These are phyloP conservation scores for Uria lomvia DNA, from an alignment of 2,113 vertebrate genomes.

Conservation along the genomic window DNA sequence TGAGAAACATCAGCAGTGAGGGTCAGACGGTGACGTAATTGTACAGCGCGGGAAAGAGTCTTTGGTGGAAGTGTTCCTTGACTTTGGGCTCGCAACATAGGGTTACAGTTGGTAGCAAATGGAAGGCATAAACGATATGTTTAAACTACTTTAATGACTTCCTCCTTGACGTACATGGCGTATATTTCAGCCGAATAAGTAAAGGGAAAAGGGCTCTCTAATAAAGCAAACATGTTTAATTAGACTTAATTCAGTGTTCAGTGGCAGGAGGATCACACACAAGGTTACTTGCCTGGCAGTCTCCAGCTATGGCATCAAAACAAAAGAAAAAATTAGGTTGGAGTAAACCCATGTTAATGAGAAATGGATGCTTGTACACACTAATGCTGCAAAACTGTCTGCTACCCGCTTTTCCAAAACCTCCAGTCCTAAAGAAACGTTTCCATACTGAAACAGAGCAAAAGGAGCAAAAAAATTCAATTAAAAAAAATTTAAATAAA, in stretches of 20 bases:
- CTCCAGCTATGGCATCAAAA: not conserved
- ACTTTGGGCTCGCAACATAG: not conserved
- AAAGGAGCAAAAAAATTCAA: not conserved
- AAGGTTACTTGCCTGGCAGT: not conserved
- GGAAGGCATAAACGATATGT: not conserved
- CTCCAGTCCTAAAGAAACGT: not conserved
- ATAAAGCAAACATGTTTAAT: constrained; percentile 42
- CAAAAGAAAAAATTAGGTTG: not conserved
- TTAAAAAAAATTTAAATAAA: not conserved
- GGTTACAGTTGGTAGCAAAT: not conserved
- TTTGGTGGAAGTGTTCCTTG: not conserved
- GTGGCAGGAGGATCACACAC: not conserved
- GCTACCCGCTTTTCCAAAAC: not conserved
- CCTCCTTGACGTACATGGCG: not conserved
- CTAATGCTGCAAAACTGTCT: not conserved
- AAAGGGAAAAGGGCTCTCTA: not conserved
- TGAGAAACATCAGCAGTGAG: not conserved
- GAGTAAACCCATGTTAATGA: not conserved
- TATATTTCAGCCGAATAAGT: not conserved
- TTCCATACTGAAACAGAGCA: not conserved
- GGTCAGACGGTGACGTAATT: not conserved
- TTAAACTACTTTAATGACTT: constrained; percentile 24
- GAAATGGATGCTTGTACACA: not conserved
- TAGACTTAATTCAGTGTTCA: not conserved
- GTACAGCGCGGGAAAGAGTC: not conserved